Evolutionary conservation across 2,797 vertebrate species (phyloP).

Genomic region (Chelon auratus): DNA sequence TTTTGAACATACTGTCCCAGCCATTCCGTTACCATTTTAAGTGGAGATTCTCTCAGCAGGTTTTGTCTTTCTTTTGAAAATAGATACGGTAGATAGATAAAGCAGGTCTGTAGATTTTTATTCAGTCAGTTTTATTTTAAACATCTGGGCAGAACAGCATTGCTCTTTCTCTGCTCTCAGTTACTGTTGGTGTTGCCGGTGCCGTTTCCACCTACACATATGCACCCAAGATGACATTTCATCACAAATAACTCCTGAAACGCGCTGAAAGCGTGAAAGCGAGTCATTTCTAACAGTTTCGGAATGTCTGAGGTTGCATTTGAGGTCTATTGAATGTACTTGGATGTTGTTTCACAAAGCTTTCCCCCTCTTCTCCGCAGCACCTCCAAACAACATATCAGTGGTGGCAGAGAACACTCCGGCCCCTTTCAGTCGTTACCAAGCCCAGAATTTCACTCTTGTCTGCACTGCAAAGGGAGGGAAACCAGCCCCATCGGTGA

Average conservation of each 20-base stretch:
- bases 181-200: slow-evolving; percentile 3
- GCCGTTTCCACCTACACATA: slow-evolving; percentile 15
- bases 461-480: slow-evolving; percentile 96
- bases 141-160: slow-evolving; percentile 20
- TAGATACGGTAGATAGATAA: slow-evolving; percentile 23
- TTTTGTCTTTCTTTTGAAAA: slow-evolving; percentile 29
- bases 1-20: slow-evolving; percentile 54
- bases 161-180: slow-evolving; percentile 5
- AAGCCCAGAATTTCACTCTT: slow-evolving; percentile 97
- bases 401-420: slow-evolving; percentile 93
- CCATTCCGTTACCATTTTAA: slow-evolving; percentile 61
- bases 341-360: slow-evolving; percentile 27
- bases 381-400: slow-evolving; percentile 95
- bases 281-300: slow-evolving; percentile 19
- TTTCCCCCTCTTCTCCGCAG: slow-evolving; percentile 77
- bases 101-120: slow-evolving; percentile 46
- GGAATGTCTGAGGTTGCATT: slow-evolving; percentile 25
- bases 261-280: neutral
- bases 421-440: slow-evolving; percentile 95
- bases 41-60: slow-evolving; percentile 48
- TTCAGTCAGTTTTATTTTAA: slow-evolving; percentile 32
- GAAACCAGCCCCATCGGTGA: slow-evolving; percentile 94
- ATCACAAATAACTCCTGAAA: slow-evolving; percentile 2
- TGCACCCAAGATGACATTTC: slow-evolving; percentile 31
- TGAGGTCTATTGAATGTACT: slow-evolving; percentile 24